These are phyloP conservation scores for Lacanobia wlatinum DNA, from an alignment of 2,888 invertebrate species.

Conservation along the genomic window DNA sequence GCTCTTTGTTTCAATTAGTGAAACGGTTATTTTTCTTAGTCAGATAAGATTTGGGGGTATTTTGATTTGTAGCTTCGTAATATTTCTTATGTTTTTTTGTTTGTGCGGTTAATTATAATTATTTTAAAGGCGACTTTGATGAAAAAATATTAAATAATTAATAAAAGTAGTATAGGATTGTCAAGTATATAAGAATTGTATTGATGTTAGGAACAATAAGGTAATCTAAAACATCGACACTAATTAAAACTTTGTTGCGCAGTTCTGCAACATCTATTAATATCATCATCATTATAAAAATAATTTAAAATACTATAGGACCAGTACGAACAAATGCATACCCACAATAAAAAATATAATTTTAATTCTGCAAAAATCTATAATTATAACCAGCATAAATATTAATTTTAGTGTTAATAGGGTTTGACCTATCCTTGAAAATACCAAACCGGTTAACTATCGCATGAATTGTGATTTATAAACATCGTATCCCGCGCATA, in stretches of 20 bases:
- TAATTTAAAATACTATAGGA: not conserved
- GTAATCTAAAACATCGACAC: not conserved
- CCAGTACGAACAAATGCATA: constrained; percentile 9
- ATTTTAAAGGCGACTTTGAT: not conserved
- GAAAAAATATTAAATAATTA: not conserved
- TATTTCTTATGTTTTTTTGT: not conserved
- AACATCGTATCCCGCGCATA: not conserved
- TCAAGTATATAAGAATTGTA: not conserved
- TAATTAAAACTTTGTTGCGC: not conserved
- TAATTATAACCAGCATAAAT: not conserved
- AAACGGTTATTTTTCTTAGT: not conserved
- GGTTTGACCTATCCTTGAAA: constrained; percentile 2
- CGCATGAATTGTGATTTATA: not conserved
- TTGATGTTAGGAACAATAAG: not conserved
- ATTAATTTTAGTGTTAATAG: constrained; percentile 9
- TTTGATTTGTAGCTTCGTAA: not conserved
- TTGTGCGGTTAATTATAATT: not conserved
- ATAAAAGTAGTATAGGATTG: not conserved
- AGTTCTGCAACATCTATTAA: not conserved
- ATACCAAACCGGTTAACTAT: constrained; percentile 1
- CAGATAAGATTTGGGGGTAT: constrained; percentile 18
- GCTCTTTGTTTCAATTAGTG: not conserved
- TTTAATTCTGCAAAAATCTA: not conserved
- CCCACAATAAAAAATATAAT: constrained; percentile 19
- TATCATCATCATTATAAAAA: no score